Base-by-base conservation (phyloP, 1,140 invertebrate species). In the Tetraneura akinire region DNA sequence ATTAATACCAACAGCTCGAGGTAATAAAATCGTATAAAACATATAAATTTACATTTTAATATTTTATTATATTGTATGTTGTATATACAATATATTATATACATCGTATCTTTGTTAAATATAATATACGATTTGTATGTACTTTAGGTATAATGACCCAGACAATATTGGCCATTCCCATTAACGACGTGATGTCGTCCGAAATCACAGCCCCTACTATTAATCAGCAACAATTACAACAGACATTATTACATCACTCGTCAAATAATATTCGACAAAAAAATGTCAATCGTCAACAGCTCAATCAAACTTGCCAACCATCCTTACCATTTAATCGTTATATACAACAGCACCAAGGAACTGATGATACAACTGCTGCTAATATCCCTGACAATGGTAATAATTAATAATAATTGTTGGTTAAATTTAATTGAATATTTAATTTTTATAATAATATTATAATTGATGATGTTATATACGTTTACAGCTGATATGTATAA, bases 1-100 rank as follows among this genome's bases (percentile, higher is more conserved):
- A 18, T 11, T 71, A 51, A 71, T 71, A 71, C 68, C 68, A 29
- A 71, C 68, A 18, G 68, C 68, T 71, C 68, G 68, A 29, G 68
- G 68, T 71, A 26, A 47, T 47, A 21, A 42, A 10, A 23, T 42
- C 10, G 3, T 14, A 66, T 13, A 42, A 1, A 42, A 14, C 42
- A 23, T 68, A 0, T 23, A n/a, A 64, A 64, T 64, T n/a, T 2
- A 13, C 9, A 32, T n/a, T 37, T 37, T 37, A 3, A 13, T 18
- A 32, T n/a, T 37, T 37, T 37, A 3, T 37, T 62, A 13, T 42
- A 21, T 21, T 42, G 3, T 37, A 37, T 64, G 21, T 62, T 0
- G 29, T 9, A 26, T 62, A 45, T 45, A 10, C 6, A 66, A 42
- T 16, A 6, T 66, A 68, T n/a, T 9, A 6, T 16, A 10, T 32